Conservation (phyloP, 2,797 vertebrate species). For the Iguana delicatissima region DNA sequence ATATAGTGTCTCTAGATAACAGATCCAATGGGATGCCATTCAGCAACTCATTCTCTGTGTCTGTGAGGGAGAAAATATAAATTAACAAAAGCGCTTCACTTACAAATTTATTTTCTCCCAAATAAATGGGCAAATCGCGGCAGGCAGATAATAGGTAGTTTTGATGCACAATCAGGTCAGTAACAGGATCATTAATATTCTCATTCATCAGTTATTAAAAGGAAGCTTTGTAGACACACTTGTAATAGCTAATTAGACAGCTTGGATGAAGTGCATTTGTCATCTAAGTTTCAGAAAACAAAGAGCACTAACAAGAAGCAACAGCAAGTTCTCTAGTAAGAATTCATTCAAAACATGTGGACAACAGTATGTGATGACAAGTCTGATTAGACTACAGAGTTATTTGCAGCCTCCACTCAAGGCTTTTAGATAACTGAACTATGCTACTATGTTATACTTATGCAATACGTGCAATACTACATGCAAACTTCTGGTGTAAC, state of each 20-base stretch:
- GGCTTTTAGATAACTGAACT: not conserved
- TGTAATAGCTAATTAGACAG: not conserved
- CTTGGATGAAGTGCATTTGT: not conserved
- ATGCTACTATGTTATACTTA: not conserved
- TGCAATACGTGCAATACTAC: not conserved
- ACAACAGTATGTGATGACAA: conserved; percentile 3
- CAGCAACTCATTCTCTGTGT: not conserved
- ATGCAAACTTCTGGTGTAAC: not conserved
- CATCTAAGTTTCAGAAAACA: conserved; percentile 15
- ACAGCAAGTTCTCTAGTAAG: not conserved
- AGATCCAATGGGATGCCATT: not conserved
- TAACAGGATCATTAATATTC: not conserved
- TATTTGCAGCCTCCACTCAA: not conserved
- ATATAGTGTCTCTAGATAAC: not conserved
- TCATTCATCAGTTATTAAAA: not conserved
- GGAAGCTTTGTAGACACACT: not conserved
- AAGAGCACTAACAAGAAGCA: not conserved
- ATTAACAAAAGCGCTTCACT: not conserved
- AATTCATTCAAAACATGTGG: not conserved
- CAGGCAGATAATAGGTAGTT: not conserved
- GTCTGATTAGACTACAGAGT: not conserved
- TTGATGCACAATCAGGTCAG: not conserved
- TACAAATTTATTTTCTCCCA: not conserved
- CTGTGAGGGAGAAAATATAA: not conserved
- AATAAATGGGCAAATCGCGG: not conserved